Evolutionary conservation across 2,888 invertebrate genomes (phyloP).

Genomic region (Drosophila prolongata): DNA sequence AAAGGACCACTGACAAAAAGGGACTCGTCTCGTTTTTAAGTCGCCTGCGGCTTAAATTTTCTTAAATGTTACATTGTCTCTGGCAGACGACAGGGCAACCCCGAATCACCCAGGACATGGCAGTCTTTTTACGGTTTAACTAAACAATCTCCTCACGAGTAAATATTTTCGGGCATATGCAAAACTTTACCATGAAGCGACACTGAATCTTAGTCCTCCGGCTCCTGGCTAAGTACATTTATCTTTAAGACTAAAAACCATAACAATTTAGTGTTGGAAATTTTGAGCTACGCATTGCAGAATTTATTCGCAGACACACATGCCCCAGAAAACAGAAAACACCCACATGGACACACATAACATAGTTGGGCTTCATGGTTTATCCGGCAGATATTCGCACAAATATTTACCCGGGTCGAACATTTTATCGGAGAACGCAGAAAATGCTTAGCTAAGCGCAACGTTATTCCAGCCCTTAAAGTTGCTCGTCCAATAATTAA

Average conservation of each 20-base stretch:
- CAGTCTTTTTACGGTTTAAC: slow-evolving; percentile 78
- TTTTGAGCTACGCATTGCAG: slow-evolving; percentile 74
- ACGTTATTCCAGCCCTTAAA: slow-evolving; percentile 17
- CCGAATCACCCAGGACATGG: slow-evolving; percentile 47
- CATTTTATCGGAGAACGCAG: slow-evolving; percentile 37
- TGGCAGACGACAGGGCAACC: slow-evolving; percentile 32
- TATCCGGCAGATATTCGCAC: slow-evolving; percentile 69
- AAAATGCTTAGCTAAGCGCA: slow-evolving; percentile 42
- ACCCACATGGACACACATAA: slow-evolving; percentile 34
- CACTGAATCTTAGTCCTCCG: slow-evolving; percentile 21
- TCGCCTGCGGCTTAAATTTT: slow-evolving; percentile 79
- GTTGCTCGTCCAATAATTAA: slow-evolving; percentile 19
- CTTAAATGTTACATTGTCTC: slow-evolving; percentile 76
- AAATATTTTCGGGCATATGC: slow-evolving; percentile 78
- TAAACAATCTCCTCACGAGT: slow-evolving; percentile 77
- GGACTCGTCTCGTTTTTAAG: slow-evolving; percentile 69
- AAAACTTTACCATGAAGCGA: slow-evolving; percentile 14
- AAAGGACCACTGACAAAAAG: slow-evolving; percentile 43
- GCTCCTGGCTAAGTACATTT: slow-evolving; percentile 44
- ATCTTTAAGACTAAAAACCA: slow-evolving; percentile 58
- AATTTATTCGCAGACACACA: slow-evolving; percentile 50
- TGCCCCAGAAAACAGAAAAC: slow-evolving; percentile 1
- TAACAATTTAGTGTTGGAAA: slow-evolving; percentile 69
- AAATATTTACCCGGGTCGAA: slow-evolving; percentile 64
- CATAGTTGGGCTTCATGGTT: slow-evolving; percentile 46